Evolutionary conservation across 2,888 invertebrate genomes (phyloP).

Genomic region (Pogonocherus hispidulus): DNA sequence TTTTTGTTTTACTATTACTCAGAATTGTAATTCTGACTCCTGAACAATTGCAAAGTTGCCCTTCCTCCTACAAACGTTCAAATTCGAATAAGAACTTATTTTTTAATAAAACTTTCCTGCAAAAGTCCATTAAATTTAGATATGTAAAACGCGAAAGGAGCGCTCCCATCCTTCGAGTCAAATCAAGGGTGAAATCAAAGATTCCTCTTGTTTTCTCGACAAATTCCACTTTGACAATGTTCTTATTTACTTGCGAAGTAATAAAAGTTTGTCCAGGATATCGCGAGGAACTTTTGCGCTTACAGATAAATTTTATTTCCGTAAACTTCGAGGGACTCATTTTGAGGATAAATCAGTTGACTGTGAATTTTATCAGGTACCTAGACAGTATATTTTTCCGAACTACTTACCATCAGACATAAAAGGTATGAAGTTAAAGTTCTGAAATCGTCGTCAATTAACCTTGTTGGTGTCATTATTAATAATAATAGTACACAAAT

Average conservation of each 20-base stretch:
- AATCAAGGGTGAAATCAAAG: conserved; percentile 21
- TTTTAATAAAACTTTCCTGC: conserved; percentile 18
- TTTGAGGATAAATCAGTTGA: not conserved
- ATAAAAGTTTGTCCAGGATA: conserved; percentile 22
- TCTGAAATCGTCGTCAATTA: too few relatives aligned
- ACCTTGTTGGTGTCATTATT: too few relatives aligned
- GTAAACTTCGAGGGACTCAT: not conserved
- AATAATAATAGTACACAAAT: too few relatives aligned
- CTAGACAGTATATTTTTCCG: not conserved
- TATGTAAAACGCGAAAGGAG: conserved; percentile 9
- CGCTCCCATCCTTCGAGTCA: not conserved
- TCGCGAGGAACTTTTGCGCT: conserved; percentile 9
- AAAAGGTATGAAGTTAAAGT: too few relatives aligned
- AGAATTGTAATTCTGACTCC: too few relatives aligned
- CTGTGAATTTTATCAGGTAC: not conserved
- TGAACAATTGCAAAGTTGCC: too few relatives aligned
- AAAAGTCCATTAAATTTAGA: conserved; percentile 18
- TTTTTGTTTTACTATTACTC: too few relatives aligned
- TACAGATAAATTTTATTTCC: conserved; percentile 1
- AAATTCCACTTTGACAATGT: conserved; percentile 27
- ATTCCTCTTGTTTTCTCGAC: conserved; percentile 3
- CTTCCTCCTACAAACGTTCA: not conserved
- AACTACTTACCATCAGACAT: not conserved
- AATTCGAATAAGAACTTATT: not conserved
- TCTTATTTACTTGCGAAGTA: conserved; percentile 26